Evolutionary conservation across 2,888 invertebrate genomes (phyloP).

Genomic region (Parnassius orleans): DNA sequence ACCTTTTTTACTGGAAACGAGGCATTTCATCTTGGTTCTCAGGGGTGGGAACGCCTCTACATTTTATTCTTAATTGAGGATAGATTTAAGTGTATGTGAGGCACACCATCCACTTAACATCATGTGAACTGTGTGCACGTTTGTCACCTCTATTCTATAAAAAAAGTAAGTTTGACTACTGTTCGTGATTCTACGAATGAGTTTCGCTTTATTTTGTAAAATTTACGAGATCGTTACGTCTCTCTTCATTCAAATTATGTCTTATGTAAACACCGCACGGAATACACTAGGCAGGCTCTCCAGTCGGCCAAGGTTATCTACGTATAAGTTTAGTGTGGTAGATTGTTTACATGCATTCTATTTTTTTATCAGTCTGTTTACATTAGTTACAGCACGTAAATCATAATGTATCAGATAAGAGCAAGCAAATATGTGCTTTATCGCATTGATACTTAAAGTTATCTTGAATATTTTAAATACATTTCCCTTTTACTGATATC

Average conservation of each 20-base stretch:
- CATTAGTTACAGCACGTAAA: conserved; percentile 32
- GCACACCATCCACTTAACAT: no score
- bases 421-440: conserved; percentile 17
- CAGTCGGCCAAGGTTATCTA: conserved; percentile 64
- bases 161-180: no score
- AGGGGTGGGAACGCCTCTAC: no score
- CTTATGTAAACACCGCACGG: conserved; percentile 60
- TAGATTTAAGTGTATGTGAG: no score
- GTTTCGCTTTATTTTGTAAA: conserved; percentile 27
- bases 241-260: conserved; percentile 38
- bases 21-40: no score
- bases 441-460: conserved; percentile 29
- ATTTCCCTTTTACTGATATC: neutral
- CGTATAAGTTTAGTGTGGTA: conserved; percentile 38
- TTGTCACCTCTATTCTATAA: no score
- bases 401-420: conserved; percentile 22
- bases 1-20: no score
- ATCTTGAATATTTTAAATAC: conserved; percentile 39
- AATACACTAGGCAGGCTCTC: conserved; percentile 56
- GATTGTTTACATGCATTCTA: conserved; percentile 49
- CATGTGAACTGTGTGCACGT: no score
- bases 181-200: neutral
- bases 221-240: conserved; percentile 33
- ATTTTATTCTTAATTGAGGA: no score
- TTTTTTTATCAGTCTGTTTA: conserved; percentile 40